Conservation (phyloP, 2,797 vertebrate genomes). For the Acropternis orthonyx region DNA sequence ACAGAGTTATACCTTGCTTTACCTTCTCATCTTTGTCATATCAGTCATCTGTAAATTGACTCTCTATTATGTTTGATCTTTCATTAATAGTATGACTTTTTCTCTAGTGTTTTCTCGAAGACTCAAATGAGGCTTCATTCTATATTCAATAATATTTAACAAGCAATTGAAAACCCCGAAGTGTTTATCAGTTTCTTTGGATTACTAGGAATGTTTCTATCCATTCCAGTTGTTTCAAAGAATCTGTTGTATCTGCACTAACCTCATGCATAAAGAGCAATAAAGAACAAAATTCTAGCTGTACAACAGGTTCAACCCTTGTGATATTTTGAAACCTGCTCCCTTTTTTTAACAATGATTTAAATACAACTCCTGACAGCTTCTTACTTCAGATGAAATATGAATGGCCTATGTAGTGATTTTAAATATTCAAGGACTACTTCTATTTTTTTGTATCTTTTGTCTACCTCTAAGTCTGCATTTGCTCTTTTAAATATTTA, state of each 20-base stretch:
- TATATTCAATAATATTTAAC: background rate
- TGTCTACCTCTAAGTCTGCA: background rate
- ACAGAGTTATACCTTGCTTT: background rate
- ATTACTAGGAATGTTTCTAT: background rate
- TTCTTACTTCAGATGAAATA: background rate
- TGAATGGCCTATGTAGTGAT: accelerated
- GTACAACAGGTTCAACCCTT: background rate
- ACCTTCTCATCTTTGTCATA: background rate
- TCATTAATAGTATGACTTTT: background rate
- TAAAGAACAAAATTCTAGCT: background rate
- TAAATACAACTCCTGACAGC: background rate
- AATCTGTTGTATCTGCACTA: background rate
- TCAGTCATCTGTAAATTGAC: background rate
- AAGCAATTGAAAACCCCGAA: background rate
- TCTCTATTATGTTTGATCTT: background rate
- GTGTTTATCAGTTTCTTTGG: background rate
- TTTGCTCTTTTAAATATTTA: background rate
- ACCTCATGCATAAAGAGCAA: background rate
- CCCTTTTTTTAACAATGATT: background rate
- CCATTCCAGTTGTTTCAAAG: background rate
- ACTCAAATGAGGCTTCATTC: background rate
- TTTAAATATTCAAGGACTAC: background rate
- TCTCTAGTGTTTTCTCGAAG: background rate
- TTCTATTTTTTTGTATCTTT: background rate
- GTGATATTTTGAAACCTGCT: background rate